Percentiles rank a stretch among this genome's conserved stretches.
phyloP scores from a whole-genome alignment of 2,888 invertebrate genomes.

The Melanostoma scalare region DNA sequence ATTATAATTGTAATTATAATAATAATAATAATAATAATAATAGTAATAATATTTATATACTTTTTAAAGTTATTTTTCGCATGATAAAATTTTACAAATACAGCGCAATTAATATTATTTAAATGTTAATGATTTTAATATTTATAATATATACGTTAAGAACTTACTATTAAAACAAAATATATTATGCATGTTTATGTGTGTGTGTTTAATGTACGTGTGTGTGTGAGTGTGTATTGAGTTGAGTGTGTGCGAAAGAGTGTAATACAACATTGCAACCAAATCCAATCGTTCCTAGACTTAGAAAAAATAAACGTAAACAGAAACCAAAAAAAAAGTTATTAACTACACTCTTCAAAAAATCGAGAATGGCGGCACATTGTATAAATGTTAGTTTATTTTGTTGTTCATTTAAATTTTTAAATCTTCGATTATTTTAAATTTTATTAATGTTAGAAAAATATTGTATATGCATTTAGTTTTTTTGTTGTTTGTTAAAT shows the following conservation, averaged over 20 bases:
- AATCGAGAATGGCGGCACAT: slow-evolving; percentile 33
- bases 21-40: slow-evolving; percentile 38
- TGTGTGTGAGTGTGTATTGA: slow-evolving; percentile 16
- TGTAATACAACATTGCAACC: slow-evolving; percentile 42
- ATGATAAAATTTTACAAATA: slow-evolving; percentile 58
- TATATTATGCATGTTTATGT: slow-evolving; percentile 23
- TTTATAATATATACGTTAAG: slow-evolving; percentile 33
- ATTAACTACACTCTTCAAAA: slow-evolving; percentile 3
- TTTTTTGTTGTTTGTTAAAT: slow-evolving; percentile 25
- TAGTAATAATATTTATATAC: slow-evolving; percentile 4
- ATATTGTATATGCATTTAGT: slow-evolving; percentile 44
- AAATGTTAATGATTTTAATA: slow-evolving; percentile 40
- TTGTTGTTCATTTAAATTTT: slow-evolving; percentile 16
- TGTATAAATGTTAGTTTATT: background rate
- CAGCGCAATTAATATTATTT: slow-evolving; percentile 58
- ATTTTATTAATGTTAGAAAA: slow-evolving; percentile 51
- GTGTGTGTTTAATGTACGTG: slow-evolving; percentile 38
- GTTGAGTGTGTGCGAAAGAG: slow-evolving; percentile 25
- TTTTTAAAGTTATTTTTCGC: slow-evolving; percentile 34
- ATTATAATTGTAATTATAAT: slow-evolving; percentile 29
- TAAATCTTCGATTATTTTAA: slow-evolving; percentile 17
- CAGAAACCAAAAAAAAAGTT: slow-evolving; percentile 4
- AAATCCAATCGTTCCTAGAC: slow-evolving; percentile 39
- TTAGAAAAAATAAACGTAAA: slow-evolving; percentile 1
- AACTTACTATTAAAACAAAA: slow-evolving; percentile 49